These are phyloP conservation scores for Poeciliopsis turrubarensis DNA, from an alignment of 2,113 vertebrate species.

Conservation along the genomic window DNA sequence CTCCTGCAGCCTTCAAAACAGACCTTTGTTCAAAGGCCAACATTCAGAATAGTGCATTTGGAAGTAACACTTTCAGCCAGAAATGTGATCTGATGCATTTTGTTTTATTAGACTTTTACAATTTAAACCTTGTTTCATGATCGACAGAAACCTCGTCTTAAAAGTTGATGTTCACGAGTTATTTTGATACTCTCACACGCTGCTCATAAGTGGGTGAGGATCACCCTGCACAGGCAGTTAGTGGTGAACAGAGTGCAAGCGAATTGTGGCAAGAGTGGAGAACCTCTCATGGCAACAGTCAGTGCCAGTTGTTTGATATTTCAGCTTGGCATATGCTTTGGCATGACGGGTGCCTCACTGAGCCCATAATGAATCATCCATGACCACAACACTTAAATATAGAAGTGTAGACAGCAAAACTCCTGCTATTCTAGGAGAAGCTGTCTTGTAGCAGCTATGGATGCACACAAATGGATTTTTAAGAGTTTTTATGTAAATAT, in stretches of 20 bases:
- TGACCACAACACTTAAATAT: constrained; percentile 71
- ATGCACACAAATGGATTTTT: not conserved
- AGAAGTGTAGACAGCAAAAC: constrained; percentile 50
- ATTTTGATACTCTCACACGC: constrained; percentile 30
- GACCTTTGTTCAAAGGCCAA: not conserved
- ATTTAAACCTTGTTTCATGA: not conserved
- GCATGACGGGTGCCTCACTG: constrained; percentile 49
- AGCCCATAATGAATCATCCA: constrained; percentile 63
- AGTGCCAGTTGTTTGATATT: constrained; percentile 64
- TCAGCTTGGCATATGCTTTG: constrained; percentile 54
- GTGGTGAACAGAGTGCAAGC: constrained; percentile 6
- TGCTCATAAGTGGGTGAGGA: constrained; percentile 36
- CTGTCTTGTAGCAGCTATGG: constrained; percentile 13
- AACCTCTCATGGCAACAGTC: constrained; percentile 51
- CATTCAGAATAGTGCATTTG: not conserved
- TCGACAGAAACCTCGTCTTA: not conserved
- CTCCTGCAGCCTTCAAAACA: constrained; percentile 7
- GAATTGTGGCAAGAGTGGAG: constrained; percentile 29
- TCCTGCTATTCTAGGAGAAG: constrained; percentile 29
- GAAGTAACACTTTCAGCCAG: not conserved
- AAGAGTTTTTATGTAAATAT: not conserved
- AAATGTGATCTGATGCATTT: not conserved
- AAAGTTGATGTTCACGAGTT: not conserved
- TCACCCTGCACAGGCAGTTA: constrained; percentile 29
- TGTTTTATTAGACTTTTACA: not conserved